These are phyloP conservation scores for Catalaphyllia jardinei DNA, from an alignment of 64 coral and sea anemone species.

Conservation along the genomic window DNA sequence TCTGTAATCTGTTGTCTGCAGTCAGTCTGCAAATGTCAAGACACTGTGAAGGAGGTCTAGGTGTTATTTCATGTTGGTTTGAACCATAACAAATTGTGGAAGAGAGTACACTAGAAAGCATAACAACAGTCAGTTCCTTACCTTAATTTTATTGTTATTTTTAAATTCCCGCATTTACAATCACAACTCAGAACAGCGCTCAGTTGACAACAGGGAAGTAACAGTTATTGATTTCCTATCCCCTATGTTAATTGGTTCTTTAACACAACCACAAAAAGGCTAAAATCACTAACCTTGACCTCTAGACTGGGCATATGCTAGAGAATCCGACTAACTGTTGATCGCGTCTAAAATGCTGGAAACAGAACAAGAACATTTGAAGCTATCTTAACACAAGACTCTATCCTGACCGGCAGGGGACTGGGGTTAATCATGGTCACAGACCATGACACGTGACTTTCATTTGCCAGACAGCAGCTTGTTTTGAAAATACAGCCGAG, in stretches of 20 bases:
- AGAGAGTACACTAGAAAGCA: neutral
- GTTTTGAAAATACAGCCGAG: neutral
- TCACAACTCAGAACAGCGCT: neutral
- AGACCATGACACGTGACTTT: slow-evolving; percentile 3
- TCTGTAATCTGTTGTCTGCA: too few species aligned
- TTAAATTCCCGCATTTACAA: slow-evolving; percentile 17
- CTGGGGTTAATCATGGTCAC: neutral
- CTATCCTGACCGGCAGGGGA: slow-evolving; percentile 44
- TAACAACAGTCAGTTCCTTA: neutral
- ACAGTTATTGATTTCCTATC: neutral
- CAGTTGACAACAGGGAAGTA: neutral
- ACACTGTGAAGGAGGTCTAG: too few species aligned
- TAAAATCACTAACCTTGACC: neutral
- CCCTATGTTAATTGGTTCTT: neutral
- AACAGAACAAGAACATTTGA: neutral
- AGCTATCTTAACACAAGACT: slow-evolving; percentile 5
- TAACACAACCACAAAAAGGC: neutral
- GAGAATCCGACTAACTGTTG: neutral
- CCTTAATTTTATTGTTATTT: slow-evolving; percentile 18
- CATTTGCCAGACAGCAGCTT: neutral
- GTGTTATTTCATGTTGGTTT: too few species aligned
- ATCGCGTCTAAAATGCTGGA: neutral
- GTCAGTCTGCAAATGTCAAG: too few species aligned
- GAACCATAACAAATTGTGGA: neutral
- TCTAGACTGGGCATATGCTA: too few species aligned